Base-by-base conservation (phyloP, 2,113 vertebrate species). In the Felis catus region DNA sequence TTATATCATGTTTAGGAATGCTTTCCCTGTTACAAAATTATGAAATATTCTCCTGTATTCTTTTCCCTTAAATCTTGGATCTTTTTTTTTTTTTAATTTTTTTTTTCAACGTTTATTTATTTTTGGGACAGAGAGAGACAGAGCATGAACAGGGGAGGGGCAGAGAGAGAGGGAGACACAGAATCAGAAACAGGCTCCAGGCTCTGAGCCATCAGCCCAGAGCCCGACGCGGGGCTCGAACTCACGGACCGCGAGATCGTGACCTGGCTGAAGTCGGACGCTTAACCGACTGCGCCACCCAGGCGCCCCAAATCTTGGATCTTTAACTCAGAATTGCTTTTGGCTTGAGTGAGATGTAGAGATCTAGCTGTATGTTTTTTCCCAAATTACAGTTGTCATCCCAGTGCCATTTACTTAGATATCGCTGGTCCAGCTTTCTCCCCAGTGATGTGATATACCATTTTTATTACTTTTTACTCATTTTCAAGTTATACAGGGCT, bases 241-340 rank as follows among this genome's bases (percentile, higher is more conserved):
- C 36, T 36, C 36, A 36, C 36, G 36, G 36, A 3, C 36, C 3
- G 36, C 36, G 36, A 36, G 36, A 36, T 36, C 36, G 36, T 36
- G 36, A 36, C 36, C 36, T 36, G 36, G 36, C 36, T 36, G 36
- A 36, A 36, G 36, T 36, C 36, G 36, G 36, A 36, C 36, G 36
- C 36, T 36, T 36, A 36, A 36, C 36, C 36, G 36, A 3, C 36
- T 36, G 36, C 36, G 36, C 36, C 36, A 36, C 36, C 36, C 36
- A 36, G 36, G 36, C 36, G 36, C 36, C 36, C 36, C 36, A 63
- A 27, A 73, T 7, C n/a, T 93, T 81, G 36, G 39, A n/a, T 93
- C 36, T 95, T 93, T 96, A 95, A 41, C 39, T 89, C 15, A 81
- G 33, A 53, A 39, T 84, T 86, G 85, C 29, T 81, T 91, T 83